phyloP scores from a whole-genome alignment of 64 coral and sea anemone genomes.

The Exaiptasia diaphana region DNA sequence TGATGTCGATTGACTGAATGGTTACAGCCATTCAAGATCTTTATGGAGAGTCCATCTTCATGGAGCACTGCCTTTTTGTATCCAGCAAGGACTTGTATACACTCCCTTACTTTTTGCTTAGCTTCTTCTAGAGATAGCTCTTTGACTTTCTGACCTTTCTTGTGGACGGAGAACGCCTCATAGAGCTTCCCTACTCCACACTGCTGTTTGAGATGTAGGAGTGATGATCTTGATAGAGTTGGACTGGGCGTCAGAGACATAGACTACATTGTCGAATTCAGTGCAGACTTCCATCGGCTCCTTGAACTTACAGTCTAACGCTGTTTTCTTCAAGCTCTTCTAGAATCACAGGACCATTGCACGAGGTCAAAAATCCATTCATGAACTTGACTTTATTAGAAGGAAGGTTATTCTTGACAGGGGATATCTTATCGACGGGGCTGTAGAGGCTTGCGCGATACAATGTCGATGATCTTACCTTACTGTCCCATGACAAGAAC shows the following conservation, averaged over 20 bases:
- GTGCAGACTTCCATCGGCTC: not conserved
- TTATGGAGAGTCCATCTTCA: not conserved
- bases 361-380: not conserved
- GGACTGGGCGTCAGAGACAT: constrained; percentile 17
- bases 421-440: constrained; percentile 39
- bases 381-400: constrained; percentile 1
- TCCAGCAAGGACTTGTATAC: not conserved
- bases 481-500: too few relatives aligned
- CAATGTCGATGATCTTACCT: too few relatives aligned
- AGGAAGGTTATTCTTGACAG: constrained; percentile 2
- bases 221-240: constrained; percentile 25
- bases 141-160: not conserved
- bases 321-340: not conserved
- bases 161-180: constrained; percentile 24
- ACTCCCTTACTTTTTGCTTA: not conserved
- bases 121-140: constrained; percentile 1
- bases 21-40: constrained; percentile 43
- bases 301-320: not conserved
- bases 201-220: not conserved
- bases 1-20: not conserved
- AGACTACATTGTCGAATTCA: constrained; percentile 13
- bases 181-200: not conserved
- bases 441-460: too few relatives aligned
- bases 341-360: too few relatives aligned
- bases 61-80: not conserved